A percentile compares a stretch with the other conserved stretches of the same genome.
Evolutionary conservation across 2,113 vertebrate species (phyloP).

Genomic region (human (Homo sapiens)): GRCh38 chr17:34901501-34902000

Average conservation of each 20-base stretch:
- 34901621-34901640: background rate
- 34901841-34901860: background rate
- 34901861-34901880: background rate
- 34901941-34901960: background rate
- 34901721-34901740: background rate
- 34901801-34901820: background rate
- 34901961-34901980: background rate
- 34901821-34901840: background rate
- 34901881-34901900: background rate
- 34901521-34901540: background rate
- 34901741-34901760: background rate
- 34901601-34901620: slow-evolving; percentile 4
- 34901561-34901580: background rate
- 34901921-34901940: background rate
- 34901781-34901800: background rate
- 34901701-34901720: background rate
- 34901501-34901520: background rate
- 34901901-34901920: background rate
- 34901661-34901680: background rate
- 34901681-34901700: background rate
- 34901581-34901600: background rate
- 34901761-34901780: background rate
- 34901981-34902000: background rate
- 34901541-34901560: background rate
- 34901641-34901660: background rate